These are phyloP conservation scores for Eupleurogrammus muticus DNA, from an alignment of 2,797 vertebrate species.

Conservation along the genomic window DNA sequence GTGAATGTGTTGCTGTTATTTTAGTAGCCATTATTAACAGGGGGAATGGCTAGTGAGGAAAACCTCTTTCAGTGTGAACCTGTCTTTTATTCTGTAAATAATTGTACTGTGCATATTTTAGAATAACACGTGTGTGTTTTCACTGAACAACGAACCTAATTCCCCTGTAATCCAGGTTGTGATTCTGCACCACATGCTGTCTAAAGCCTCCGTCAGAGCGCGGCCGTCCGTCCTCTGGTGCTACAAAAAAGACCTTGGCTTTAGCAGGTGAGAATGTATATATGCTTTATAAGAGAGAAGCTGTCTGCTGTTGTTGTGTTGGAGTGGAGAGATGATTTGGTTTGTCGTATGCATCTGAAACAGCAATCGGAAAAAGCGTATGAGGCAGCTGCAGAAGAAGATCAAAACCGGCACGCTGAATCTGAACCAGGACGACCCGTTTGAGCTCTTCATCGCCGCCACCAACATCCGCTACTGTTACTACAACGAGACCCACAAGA, in stretches of 20 bases:
- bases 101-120: background rate
- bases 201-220: conserved; percentile 93
- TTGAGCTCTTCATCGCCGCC: conserved; percentile 95
- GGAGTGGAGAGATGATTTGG: background rate
- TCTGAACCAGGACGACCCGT: conserved; percentile 95
- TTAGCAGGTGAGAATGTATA: conserved; percentile 91
- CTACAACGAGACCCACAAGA: conserved; percentile 98
- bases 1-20: too few species aligned
- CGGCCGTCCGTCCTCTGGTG: conserved; percentile 97
- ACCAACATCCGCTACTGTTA: conserved; percentile 99
- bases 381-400: conserved; percentile 98
- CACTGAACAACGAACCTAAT: background rate
- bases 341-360: conserved; percentile 9
- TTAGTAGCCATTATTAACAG: too few species aligned
- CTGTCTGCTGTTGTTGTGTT: background rate
- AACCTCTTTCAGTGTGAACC: too few species aligned
- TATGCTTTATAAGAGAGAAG: background rate
- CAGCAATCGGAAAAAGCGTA: conserved; percentile 97
- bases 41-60: too few species aligned
- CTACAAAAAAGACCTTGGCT: conserved; percentile 97
- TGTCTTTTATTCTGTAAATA: too few species aligned
- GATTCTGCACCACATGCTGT: conserved; percentile 98
- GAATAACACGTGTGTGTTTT: background rate
- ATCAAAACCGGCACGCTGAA: conserved; percentile 94
- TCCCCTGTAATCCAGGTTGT: conserved; percentile 87